Percentiles rank a stretch among this genome's conserved stretches.
Conservation (phyloP, 2,888 invertebrate species). For the Folsomia candida region DNA sequence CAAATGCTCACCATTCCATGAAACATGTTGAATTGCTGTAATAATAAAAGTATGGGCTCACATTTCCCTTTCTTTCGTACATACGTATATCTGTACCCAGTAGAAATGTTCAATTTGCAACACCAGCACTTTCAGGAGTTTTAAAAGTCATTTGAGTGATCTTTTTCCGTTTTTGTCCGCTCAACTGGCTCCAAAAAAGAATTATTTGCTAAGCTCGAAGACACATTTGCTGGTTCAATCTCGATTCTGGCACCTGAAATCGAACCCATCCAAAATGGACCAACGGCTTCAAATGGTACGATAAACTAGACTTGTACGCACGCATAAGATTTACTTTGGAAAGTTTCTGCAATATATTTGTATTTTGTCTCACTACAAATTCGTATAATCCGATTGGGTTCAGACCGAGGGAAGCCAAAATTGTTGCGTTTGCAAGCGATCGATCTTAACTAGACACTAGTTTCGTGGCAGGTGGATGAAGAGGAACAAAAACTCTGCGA, state of each 20-base stretch:
- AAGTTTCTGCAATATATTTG: too few relatives aligned
- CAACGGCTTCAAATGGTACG: too few relatives aligned
- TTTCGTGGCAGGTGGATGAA: too few relatives aligned
- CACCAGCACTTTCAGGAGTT: slow-evolving; percentile 1
- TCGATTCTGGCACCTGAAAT: neutral
- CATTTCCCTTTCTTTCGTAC: too few relatives aligned
- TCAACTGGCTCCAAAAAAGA: slow-evolving; percentile 4
- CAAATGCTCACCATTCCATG: slow-evolving; percentile 6
- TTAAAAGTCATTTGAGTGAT: slow-evolving; percentile 5
- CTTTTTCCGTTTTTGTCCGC: slow-evolving; percentile 12
- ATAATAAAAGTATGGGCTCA: slow-evolving; percentile 3
- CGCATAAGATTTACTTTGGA: too few relatives aligned
- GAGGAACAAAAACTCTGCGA: too few relatives aligned
- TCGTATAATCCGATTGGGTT: too few relatives aligned
- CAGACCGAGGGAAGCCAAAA: too few relatives aligned
- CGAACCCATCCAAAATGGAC: neutral
- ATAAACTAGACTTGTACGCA: too few relatives aligned
- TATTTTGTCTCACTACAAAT: too few relatives aligned
- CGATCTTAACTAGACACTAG: too few relatives aligned
- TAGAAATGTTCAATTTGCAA: neutral
- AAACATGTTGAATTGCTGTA: slow-evolving; percentile 6
- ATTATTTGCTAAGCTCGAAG: slow-evolving; percentile 2
- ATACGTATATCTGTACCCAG: neutral
- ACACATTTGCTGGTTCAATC: slow-evolving; percentile 1
- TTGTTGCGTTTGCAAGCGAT: too few relatives aligned